Evolutionary conservation across 2,113 vertebrate species (phyloP), one percentile per base, ranked within the genome.

Genomic region (Hippocampus comes): DNA sequence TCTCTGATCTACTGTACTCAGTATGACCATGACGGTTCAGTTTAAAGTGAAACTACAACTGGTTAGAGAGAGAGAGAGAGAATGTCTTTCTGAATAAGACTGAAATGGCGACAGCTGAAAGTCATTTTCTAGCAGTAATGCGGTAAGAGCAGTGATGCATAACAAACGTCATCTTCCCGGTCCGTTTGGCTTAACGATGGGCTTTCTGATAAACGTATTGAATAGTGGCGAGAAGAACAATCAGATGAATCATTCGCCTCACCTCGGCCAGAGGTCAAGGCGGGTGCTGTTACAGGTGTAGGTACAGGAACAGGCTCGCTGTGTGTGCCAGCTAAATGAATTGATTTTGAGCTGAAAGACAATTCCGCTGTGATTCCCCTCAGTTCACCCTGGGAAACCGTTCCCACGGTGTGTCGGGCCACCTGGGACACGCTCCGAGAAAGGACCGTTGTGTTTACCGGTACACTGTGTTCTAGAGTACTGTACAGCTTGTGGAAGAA

Each of bases 271-370:
- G 7, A 56, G 82, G 75, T 72, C 20, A 3, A 59, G 75, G 73
- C 64, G 79, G 86, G 80, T 89, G 80, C 77, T 74, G 85, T 89
- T 90, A 89, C 88, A 87, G 14, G 68, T 79, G 84, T 78, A 72
- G 42, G 66, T 90, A 89, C 88, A 87, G 14, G 68, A 80, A 85
- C 79, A 72, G 46, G 66, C 59, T 11, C 60, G 82, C 38, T 25
- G 42, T 66, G 43, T 10, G 71, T 85, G 87, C 87, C 89, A 88
- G 60, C 63, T 60, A 46, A 81, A 79, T 86, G 81, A 86, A 89
- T 80, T 77, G 70, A 75, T 75, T 81, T 60, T 69, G 66, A 72
- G 68, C 71, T 9, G 42, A 75, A 42, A 80, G 70, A 89, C 88
- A 89, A 85, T 89, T 81, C 77, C 30, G 60, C 81, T 86, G 87